Base-by-base conservation (phyloP, 2,113 vertebrate genomes). In the Pogona vitticeps region DNA sequence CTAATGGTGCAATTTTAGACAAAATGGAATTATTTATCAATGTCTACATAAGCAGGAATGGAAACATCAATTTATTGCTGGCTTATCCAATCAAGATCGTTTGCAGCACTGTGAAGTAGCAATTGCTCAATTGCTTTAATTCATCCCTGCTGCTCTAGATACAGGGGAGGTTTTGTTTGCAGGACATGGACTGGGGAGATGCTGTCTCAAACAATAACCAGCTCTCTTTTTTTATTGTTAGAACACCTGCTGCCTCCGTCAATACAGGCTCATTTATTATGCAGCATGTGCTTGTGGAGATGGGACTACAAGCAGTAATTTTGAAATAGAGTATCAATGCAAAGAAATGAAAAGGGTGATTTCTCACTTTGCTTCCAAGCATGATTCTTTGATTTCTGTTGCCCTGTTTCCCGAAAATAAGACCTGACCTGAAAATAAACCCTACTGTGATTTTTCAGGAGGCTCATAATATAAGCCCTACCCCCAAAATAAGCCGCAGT, bases 161-260 rank as follows among this genome's bases (percentile, higher is more conserved):
- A 94, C 38, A 89, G 88, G 88, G 65, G 75, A 88, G 83, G 80
- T 89, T 94, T 94, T 94, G 90, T 95, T 90, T 80, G n/a, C 56
- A 73, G 42, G 75, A 83, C 88, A 76, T 0, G 21, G 75, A 86
- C n/a, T 79, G 80, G 40, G 87, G 86, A 88, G 85, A 92, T 88
- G 88, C 76, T 76, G 59, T 86, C 86, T 78, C 87, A 89, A 92
- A 93, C 85, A 94, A 94, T 90, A 92, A 91, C 78, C 93, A 91
- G 91, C 93, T 92, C 86, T 92, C 86, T 89, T 93, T 88, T 91
- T 93, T 86, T 90, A 70, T 23, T 92, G 88, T 90, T 90, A 21
- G 85, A 94, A 90, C 96, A 96, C 94, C 95, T 96, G 96, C 92
- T 95, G 92, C 89, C 92, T 95, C 80, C 31, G 71, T 88, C 86